Conservation (phyloP, 2,888 invertebrate genomes). For the Suillia variegata region DNA sequence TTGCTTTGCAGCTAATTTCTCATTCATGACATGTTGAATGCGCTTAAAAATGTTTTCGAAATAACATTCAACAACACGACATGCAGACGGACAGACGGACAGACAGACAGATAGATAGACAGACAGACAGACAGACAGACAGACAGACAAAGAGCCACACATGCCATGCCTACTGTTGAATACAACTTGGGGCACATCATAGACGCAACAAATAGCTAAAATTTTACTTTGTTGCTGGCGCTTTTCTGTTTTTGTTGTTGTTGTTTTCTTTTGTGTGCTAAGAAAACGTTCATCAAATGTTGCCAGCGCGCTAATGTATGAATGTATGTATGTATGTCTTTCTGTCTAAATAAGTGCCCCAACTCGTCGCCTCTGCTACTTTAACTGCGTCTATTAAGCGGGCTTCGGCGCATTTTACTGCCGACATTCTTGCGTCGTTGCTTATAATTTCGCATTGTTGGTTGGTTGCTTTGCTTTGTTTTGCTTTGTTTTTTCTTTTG, state of each 20-base stretch:
- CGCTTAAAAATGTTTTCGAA: constrained; percentile 22
- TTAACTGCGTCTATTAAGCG: no score
- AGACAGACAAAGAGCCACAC: no score
- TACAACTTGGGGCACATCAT: no score
- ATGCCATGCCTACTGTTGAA: background rate
- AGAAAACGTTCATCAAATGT: constrained; percentile 1
- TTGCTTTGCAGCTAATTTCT: constrained; percentile 41
- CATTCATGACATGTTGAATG: constrained; percentile 52
- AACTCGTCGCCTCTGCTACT: no score
- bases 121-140: background rate
- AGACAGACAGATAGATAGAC: background rate
- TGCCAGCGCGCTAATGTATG: background rate
- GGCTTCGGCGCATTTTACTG: no score
- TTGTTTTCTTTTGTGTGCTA: background rate
- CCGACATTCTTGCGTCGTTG: no score
- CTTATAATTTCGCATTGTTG: no score
- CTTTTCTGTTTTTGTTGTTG: background rate
- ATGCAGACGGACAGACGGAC: background rate
- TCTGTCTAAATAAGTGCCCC: no score
- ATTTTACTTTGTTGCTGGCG: background rate
- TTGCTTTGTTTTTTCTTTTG: no score
- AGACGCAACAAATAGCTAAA: no score
- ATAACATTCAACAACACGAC: background rate
- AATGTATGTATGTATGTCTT: no score
- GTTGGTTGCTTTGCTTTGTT: no score